These are phyloP conservation scores for Sturmia bella DNA, from an alignment of 2,888 invertebrate genomes.

Conservation along the genomic window DNA sequence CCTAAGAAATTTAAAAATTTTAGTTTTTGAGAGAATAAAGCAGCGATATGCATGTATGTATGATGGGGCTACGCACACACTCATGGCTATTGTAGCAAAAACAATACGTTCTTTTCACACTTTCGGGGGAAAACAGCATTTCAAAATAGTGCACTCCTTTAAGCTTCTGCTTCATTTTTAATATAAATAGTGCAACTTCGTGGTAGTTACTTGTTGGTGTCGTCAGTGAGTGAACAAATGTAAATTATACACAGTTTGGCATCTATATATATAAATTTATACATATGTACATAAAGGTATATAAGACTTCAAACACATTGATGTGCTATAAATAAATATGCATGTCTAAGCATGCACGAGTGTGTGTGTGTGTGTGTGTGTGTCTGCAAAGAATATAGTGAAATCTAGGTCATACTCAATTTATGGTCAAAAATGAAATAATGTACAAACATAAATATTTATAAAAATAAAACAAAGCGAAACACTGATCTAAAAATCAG, in stretches of 20 bases:
- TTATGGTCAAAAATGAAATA: slow-evolving; percentile 61
- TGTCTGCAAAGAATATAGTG: slow-evolving; percentile 6
- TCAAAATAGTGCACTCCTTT: no score
- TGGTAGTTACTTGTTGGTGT: slow-evolving; percentile 27
- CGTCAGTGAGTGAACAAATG: slow-evolving; percentile 27
- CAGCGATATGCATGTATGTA: no score
- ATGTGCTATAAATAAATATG: not conserved
- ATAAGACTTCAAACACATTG: slow-evolving; percentile 12
- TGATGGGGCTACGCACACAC: no score
- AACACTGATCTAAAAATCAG: slow-evolving; percentile 33
- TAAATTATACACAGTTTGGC: not conserved
- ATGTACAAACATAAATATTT: slow-evolving; percentile 26
- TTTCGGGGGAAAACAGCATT: no score
- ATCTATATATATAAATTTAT: not conserved
- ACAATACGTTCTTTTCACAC: no score
- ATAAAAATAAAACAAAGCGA: slow-evolving; percentile 16
- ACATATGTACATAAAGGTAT: not conserved
- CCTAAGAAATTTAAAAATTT: no score
- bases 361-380: not conserved
- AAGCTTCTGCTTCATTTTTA: no score
- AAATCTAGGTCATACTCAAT: slow-evolving; percentile 63
- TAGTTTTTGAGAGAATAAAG: no score
- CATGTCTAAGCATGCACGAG: not conserved
- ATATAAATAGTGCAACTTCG: slow-evolving; percentile 1
- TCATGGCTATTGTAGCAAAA: no score